Percentiles rank a stretch among this genome's conserved stretches.
phyloP scores from a whole-genome alignment of 2,888 invertebrate genomes.

The Monopis laevigella region DNA sequence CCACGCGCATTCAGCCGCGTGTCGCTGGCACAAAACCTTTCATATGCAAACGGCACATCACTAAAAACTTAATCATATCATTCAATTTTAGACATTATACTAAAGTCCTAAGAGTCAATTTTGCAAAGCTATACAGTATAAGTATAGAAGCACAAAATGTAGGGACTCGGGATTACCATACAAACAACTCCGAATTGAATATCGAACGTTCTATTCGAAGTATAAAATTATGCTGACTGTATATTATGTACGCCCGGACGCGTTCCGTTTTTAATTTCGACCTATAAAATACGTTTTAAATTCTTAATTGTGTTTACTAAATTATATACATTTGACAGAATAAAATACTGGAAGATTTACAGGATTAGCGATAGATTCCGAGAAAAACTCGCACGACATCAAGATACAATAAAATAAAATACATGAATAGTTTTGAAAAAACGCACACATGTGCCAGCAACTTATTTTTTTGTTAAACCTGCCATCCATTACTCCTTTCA shows the following conservation, averaged over 20 bases:
- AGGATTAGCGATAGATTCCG: too few species aligned
- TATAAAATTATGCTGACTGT: slow-evolving; percentile 8
- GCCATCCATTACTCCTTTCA: too few species aligned
- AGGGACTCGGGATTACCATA: slow-evolving; percentile 17
- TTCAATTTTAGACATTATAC: background rate
- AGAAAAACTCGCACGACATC: too few species aligned
- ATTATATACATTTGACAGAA: too few species aligned
- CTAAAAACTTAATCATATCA: background rate
- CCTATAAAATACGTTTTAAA: too few species aligned
- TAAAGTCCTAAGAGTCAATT: background rate
- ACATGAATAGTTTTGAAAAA: too few species aligned
- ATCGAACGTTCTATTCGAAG: slow-evolving; percentile 9
- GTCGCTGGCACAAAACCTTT: slow-evolving; percentile 4
- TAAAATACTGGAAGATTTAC: too few species aligned
- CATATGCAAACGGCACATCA: slow-evolving; percentile 9
- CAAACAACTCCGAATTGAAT: slow-evolving; percentile 18
- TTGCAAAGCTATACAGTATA: background rate
- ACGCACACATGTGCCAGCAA: background rate
- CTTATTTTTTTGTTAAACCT: too few species aligned
- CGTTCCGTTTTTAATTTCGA: slow-evolving; percentile 9
- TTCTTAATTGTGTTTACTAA: too few species aligned
- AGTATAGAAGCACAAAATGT: slow-evolving; percentile 1
- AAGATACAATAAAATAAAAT: too few species aligned
- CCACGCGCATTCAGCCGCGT: slow-evolving; percentile 4
- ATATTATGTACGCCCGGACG: background rate